These are phyloP conservation scores for Pogonomyrmex barbatus DNA, from an alignment of 1,140 invertebrate species.

Conservation along the genomic window DNA sequence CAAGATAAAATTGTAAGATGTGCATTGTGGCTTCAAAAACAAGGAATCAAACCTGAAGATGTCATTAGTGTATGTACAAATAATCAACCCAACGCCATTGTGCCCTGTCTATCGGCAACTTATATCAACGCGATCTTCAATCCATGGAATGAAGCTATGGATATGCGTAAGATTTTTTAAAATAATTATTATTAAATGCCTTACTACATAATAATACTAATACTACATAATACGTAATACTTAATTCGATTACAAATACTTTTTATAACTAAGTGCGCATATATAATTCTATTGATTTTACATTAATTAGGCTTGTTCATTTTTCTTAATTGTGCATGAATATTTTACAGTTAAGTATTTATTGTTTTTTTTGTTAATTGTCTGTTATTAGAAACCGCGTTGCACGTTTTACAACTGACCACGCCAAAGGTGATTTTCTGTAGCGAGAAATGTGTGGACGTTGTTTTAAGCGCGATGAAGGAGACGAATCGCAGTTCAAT, in stretches of 20 bases:
- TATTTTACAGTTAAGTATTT: neutral
- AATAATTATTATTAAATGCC: neutral
- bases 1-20: conserved; percentile 81
- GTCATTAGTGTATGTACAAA: conserved; percentile 81
- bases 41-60: conserved; percentile 82
- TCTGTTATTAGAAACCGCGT: conserved; percentile 49
- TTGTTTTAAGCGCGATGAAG: conserved; percentile 47
- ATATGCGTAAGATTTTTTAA: conserved; percentile 51
- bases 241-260: neutral
- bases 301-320: conserved; percentile 1
- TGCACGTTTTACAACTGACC: conserved; percentile 49
- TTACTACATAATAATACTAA: too few relatives aligned
- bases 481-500: conserved; percentile 39
- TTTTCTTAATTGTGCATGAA: conserved; percentile 20
- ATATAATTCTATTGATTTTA: neutral
- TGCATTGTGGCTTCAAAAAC: conserved; percentile 82
- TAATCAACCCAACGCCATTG: conserved; percentile 84
- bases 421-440: conserved; percentile 72
- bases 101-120: conserved; percentile 84
- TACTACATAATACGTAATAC: too few relatives aligned
- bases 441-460: conserved; percentile 48
- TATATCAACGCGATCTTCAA: conserved; percentile 80
- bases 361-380: neutral
- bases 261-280: neutral
- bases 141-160: conserved; percentile 67